Conservation (phyloP, 2,888 invertebrate species). For the Xiphydria camelus region DNA sequence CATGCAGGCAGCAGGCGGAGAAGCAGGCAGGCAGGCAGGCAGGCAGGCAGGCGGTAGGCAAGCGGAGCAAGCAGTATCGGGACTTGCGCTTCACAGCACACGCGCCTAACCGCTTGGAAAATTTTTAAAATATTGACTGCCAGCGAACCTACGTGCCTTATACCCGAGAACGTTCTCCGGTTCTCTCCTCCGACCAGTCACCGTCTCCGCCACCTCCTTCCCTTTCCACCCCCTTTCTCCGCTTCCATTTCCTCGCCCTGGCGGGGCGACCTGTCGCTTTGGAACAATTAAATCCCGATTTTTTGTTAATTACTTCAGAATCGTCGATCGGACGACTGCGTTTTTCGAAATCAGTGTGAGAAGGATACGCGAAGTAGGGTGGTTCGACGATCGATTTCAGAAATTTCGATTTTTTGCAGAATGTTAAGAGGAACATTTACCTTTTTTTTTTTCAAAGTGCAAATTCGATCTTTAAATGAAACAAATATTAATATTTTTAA, state of each 20-base stretch:
- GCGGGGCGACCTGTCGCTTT: background rate
- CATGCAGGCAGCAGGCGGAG: background rate
- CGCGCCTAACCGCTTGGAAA: slow-evolving; percentile 33
- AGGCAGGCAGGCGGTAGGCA: background rate
- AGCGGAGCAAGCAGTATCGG: slow-evolving; percentile 23
- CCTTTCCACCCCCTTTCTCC: background rate
- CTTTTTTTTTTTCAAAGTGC: too few relatives aligned
- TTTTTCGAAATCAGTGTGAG: too few relatives aligned
- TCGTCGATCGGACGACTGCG: too few relatives aligned
- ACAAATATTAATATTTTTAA: too few relatives aligned
- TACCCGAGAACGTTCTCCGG: background rate
- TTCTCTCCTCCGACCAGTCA: too few relatives aligned
- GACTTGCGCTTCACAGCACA: slow-evolving; percentile 31
- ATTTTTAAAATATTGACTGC: slow-evolving; percentile 35
- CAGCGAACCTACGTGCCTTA: slow-evolving; percentile 5
- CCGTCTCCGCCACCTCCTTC: background rate
- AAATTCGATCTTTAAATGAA: too few relatives aligned
- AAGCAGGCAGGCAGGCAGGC: background rate
- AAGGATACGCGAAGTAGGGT: too few relatives aligned
- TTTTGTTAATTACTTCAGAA: too few relatives aligned
- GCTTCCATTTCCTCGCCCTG: background rate
- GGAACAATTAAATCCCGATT: slow-evolving; percentile 6
- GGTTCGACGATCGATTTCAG: too few relatives aligned
- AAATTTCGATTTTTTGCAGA: too few relatives aligned
- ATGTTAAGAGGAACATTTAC: too few relatives aligned